phyloP scores from a whole-genome alignment of 2,888 invertebrate species.

The Stenodema calcarata region DNA sequence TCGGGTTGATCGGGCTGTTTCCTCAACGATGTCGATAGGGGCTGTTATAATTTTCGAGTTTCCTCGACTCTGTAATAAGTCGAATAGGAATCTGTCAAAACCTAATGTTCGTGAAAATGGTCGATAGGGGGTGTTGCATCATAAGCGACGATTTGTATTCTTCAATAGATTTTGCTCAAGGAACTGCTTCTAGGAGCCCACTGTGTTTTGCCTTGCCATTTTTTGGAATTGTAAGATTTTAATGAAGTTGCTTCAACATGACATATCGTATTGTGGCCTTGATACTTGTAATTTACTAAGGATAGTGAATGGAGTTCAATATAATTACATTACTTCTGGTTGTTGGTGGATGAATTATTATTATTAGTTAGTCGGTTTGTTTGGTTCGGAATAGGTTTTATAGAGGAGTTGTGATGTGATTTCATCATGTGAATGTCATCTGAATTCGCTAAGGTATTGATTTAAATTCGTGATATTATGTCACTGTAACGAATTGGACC shows the following conservation, averaged over 20 bases:
- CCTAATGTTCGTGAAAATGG: no score
- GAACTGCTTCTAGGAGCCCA: neutral
- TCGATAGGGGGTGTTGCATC: no score
- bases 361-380: neutral
- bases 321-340: neutral
- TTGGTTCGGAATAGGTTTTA: neutral
- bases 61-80: no score
- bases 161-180: neutral
- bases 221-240: neutral
- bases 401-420: neutral
- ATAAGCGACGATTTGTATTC: no score
- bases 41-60: no score
- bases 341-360: neutral
- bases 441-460: no score
- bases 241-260: neutral
- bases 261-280: constrained; percentile 9
- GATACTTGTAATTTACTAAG: neutral
- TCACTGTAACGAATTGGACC: no score
- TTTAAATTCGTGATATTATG: no score
- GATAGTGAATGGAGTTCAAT: neutral
- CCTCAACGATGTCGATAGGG: no score
- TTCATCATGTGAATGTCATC: neutral
- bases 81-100: no score
- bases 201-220: neutral
- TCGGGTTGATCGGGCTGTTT: no score